These are phyloP conservation scores for Nymphalis polychloros DNA, from an alignment of 2,888 invertebrate genomes.

Conservation along the genomic window DNA sequence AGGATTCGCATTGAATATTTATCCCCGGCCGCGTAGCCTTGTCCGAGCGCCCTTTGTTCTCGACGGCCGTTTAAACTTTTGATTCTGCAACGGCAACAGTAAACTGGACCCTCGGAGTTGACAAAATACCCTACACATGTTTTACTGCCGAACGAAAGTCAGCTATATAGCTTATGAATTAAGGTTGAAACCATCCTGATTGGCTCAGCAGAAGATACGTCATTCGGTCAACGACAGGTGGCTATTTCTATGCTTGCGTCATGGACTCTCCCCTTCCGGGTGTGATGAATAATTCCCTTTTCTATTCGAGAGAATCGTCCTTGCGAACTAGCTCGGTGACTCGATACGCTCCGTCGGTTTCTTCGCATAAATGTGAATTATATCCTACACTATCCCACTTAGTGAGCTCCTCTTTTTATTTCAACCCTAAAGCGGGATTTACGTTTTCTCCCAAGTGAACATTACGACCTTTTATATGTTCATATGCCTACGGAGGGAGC, in stretches of 20 bases:
- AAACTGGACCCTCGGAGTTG: conserved; percentile 76
- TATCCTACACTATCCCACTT: conserved; percentile 76
- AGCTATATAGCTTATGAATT: conserved; percentile 40
- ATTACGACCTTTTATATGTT: conserved; percentile 59
- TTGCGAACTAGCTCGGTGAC: conserved; percentile 76
- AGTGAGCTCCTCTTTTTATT: conserved; percentile 74
- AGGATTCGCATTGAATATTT: conserved; percentile 82
- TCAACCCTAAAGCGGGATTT: conserved; percentile 71
- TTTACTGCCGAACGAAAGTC: conserved; percentile 34
- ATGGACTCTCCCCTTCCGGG: conserved; percentile 81
- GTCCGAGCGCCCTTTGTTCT: conserved; percentile 79
- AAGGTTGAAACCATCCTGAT: conserved; percentile 40
- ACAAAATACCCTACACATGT: conserved; percentile 52
- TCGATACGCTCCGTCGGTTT: conserved; percentile 77
- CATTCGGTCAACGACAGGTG: conserved; percentile 58
- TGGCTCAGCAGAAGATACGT: conserved; percentile 45
- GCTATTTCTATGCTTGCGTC: conserved; percentile 79
- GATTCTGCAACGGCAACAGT: conserved; percentile 81
- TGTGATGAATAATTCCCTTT: conserved; percentile 82
- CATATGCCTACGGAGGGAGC: conserved; percentile 39
- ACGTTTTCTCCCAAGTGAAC: conserved; percentile 65
- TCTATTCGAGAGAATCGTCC: conserved; percentile 78
- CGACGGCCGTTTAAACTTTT: conserved; percentile 81
- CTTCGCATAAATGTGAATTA: conserved; percentile 79
- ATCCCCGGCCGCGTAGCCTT: conserved; percentile 68